A percentile compares a stretch with the other conserved stretches of the same genome.
These are phyloP conservation scores for Pachyseris speciosa DNA, from an alignment of 64 coral and sea anemone genomes.

Conservation along the genomic window DNA sequence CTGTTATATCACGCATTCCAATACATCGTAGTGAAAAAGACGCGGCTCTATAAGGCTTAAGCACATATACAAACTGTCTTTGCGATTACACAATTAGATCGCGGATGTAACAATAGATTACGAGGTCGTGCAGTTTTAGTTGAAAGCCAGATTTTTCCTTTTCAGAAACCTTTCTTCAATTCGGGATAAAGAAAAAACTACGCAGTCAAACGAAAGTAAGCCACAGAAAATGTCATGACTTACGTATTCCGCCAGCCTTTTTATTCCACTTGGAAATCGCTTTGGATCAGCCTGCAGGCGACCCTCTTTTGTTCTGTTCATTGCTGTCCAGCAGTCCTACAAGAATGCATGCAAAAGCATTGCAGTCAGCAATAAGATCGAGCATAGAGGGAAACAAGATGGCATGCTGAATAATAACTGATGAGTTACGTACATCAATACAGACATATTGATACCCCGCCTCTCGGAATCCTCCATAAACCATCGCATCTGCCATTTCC, in stretches of 20 bases:
- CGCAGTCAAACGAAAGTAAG: background rate
- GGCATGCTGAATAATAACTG: background rate
- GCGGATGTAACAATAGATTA: too few species aligned
- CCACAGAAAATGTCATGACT: background rate
- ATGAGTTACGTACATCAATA: slow-evolving; percentile 73
- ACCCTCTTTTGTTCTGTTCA: slow-evolving; percentile 67
- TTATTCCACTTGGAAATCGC: slow-evolving; percentile 87
- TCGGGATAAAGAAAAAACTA: too few species aligned
- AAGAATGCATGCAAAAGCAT: background rate
- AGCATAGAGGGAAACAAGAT: too few species aligned
- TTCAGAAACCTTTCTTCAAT: too few species aligned
- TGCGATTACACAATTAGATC: too few species aligned
- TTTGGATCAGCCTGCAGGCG: slow-evolving; percentile 69
- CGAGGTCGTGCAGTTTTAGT: too few species aligned
- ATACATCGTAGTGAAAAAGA: too few species aligned
- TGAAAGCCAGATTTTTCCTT: too few species aligned
- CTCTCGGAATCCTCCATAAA: slow-evolving; percentile 71
- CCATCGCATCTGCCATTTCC: slow-evolving; percentile 93
- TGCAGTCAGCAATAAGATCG: background rate
- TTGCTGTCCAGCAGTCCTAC: slow-evolving; percentile 91
- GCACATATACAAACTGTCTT: too few species aligned
- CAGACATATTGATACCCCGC: slow-evolving; percentile 88
- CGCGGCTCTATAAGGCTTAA: too few species aligned
- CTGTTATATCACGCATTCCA: too few species aligned
- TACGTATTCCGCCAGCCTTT: slow-evolving; percentile 82